Percentiles rank a stretch among this genome's conserved stretches.
Evolutionary conservation across 2,113 vertebrate species (phyloP).

Genomic region (Thermophis baileyi): DNA sequence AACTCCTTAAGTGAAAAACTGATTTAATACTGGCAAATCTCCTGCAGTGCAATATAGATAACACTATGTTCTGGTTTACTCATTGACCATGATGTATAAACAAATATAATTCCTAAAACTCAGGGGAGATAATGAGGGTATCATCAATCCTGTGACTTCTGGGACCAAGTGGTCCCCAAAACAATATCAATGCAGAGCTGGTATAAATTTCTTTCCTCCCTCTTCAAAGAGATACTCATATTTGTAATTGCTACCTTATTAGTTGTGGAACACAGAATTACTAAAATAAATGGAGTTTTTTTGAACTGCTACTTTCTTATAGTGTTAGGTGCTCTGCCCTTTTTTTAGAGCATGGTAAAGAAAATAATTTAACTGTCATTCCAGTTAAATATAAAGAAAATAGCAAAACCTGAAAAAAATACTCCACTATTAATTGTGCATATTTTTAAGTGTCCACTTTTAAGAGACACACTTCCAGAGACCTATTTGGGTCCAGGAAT

Average conservation of each 20-base stretch:
- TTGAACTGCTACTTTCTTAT: not conserved
- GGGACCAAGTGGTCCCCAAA: not conserved
- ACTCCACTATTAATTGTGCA: not conserved
- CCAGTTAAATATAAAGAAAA: not conserved
- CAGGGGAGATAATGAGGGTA: not conserved
- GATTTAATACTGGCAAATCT: not conserved
- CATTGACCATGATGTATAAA: not conserved
- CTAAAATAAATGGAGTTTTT: not conserved
- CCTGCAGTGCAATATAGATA: not conserved
- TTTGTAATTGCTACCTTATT: not conserved
- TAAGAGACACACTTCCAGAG: not conserved
- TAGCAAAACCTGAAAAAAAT: not conserved
- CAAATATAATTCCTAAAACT: not conserved
- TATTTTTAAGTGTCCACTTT: not conserved
- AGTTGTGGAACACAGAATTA: not conserved
- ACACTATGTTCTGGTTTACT: not conserved
- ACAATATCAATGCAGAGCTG: not conserved
- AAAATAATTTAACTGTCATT: not conserved
- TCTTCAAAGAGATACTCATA: not conserved
- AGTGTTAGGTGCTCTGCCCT: not conserved
- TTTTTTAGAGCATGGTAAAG: not conserved
- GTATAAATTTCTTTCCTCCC: not conserved
- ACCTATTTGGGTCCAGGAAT: not conserved
- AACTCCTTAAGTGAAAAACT: not conserved
- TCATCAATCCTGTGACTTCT: not conserved